Evolutionary conservation across 2,888 invertebrate genomes (phyloP), one percentile per base, ranked within the genome.

Genomic region (Tryphoninae sp.): DNA sequence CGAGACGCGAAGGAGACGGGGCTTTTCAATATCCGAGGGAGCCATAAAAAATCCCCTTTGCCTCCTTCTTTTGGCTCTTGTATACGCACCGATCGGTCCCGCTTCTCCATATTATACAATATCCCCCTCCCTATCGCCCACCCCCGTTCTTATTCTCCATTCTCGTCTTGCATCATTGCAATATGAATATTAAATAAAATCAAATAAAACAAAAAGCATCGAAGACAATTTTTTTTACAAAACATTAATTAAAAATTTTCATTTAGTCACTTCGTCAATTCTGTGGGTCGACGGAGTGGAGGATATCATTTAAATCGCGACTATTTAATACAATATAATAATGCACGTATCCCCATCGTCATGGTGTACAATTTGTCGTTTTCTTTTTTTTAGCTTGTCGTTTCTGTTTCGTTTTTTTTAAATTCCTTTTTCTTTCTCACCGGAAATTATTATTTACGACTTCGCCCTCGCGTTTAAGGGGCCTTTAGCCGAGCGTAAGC

Each of bases 11-110:
- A 64, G 59, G 75, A 74, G 71, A 68, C 59, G 77, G 76, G 58
- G 77, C 84, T 87, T 88, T 88, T 88, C 88, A 88, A 88, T 88
- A 88, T 88, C 86, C 85, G 82, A 87, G 79, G 81, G 83, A 81
- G 85, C 85, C 84, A 82, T 87, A 87, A 84, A 84, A 82, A 81
- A 81, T 69, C 26, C 16, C 13, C 62, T 76, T 78, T 58, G 59
- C 49, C 59, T 55, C 61, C 69, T 55, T 59, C 79, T 77, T 58
- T 22, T 22, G 11, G 45, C 69, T 58, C 75, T 69, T 74, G 82
- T 82, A 75, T 79, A 68, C 78, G 78, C 26, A 67, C 72, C 82
- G 82, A 78, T 82, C 82, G 61, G 82, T 79, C 62, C 69, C 82
- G 82, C 79, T 76, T 72, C 72, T 22, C 61, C 61, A 64, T 78